Base-by-base conservation (phyloP, 1,140 invertebrate genomes). In the Lepidurus packardi region DNA sequence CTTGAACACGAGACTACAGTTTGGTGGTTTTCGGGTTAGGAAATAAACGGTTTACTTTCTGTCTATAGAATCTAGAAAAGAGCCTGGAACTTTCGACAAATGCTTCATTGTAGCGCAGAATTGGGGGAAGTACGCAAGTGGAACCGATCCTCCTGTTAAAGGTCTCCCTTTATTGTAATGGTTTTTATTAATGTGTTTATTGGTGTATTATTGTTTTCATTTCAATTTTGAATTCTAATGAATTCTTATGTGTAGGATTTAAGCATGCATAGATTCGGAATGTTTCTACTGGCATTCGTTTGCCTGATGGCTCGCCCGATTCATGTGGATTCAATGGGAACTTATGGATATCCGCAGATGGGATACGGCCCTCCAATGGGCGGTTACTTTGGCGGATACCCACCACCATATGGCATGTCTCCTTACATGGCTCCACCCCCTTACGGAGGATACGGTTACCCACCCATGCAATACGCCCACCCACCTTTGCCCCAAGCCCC, bases 291-390 rank as follows among this genome's bases (percentile, higher is more conserved):
- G 53, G 53, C 9, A 1, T 65, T 9, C 1, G 21, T 9, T 65
- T 65, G 53, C 53, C 21, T 65, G 53, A 65, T 65, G 53, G 53
- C 53, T 65, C 53, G 53, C 21, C 53, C 53, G 21, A 65, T 65
- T 65, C 53, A 65, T 21, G 53, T 65, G 16, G 53, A 65, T 16
- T 65, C 53, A 7, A 65, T 65, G 53, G 53, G 53, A 1, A 65
- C n/a, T 65, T 65, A n/a, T 65, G 53, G 53, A 16, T 21, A 13
- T 65, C 53, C 53, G 13, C 53, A 13, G 13, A 65, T 65, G 53
- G 53, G 53, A n/a, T 65, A 65, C 13, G 53, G 53, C 21, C 9
- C 13, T 11, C 53, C 53, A 1, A 65, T 65, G 53, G 53, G 53
- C 21, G 53, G 53, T 65, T 65, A 65, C 13, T 65, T 65, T 65